phyloP scores from a whole-genome alignment of 2,888 invertebrate genomes.

The Cacoxenus indagator region DNA sequence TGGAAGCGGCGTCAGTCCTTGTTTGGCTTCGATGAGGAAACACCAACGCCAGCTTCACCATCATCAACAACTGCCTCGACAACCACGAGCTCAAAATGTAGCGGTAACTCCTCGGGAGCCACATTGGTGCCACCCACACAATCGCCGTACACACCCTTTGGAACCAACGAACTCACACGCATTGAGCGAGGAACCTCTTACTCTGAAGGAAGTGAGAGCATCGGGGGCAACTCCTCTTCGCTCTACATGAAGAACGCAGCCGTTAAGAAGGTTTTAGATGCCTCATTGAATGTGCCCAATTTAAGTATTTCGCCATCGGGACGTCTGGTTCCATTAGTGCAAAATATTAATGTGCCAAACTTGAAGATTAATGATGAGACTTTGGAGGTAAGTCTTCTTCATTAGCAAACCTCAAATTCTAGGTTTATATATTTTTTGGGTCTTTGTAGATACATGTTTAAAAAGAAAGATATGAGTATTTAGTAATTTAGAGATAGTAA shows the following conservation, averaged over 20 bases:
- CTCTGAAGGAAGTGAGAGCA: constrained; percentile 24
- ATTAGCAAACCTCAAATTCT: too few relatives aligned
- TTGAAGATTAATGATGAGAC: constrained; percentile 44
- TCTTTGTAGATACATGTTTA: too few relatives aligned
- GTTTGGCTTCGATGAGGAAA: constrained; percentile 46
- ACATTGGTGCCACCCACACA: not conserved
- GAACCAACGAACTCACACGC: constrained; percentile 56
- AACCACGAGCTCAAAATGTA: not conserved
- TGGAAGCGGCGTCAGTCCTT: constrained; percentile 63
- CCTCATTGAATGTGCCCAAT: constrained; percentile 61
- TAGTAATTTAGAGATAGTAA: too few relatives aligned
- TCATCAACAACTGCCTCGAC: constrained; percentile 24
- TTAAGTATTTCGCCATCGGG: constrained; percentile 69
- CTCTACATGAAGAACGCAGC: constrained; percentile 51
- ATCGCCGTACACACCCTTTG: constrained; percentile 53
- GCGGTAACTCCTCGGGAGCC: not conserved
- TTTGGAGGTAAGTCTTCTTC: constrained; percentile 32
- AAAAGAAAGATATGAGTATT: too few relatives aligned
- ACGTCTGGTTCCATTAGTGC: constrained; percentile 64
- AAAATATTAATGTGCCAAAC: constrained; percentile 29
- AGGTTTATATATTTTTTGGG: too few relatives aligned
- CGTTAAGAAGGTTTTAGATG: constrained; percentile 61
- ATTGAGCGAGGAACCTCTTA: constrained; percentile 43
- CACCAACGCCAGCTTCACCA: not conserved
- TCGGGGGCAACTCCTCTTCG: constrained; percentile 35